Percentiles rank a stretch among this genome's conserved stretches.
Conservation (phyloP, 1,140 invertebrate genomes). For the Dysdera silvatica region DNA sequence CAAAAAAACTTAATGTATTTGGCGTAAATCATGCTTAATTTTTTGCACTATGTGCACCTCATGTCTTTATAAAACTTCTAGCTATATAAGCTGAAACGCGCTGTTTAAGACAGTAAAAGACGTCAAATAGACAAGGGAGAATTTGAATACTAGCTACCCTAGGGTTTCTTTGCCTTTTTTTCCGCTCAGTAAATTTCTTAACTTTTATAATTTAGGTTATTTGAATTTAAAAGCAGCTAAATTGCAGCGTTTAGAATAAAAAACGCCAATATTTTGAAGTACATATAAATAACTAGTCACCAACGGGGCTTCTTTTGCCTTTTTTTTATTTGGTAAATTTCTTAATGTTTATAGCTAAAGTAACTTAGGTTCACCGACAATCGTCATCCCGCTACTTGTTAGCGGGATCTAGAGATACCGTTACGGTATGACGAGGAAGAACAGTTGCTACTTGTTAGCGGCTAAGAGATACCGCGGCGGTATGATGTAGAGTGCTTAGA, state of each 20-base stretch:
- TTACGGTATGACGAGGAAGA: too few species aligned
- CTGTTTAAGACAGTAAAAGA: constrained; percentile 12
- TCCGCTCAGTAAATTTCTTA: constrained; percentile 18
- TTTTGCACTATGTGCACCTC: constrained; percentile 8
- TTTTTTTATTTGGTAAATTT: background rate
- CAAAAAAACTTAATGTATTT: too few species aligned
- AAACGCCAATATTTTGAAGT: constrained; percentile 8
- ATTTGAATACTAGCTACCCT: background rate
- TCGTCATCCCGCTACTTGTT: too few species aligned
- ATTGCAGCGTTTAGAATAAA: background rate
- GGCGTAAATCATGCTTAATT: constrained; percentile 8
- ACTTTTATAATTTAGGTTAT: background rate
- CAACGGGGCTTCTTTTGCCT: background rate
- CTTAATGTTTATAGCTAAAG: background rate
- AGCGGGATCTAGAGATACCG: too few species aligned
- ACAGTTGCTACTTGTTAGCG: too few species aligned
- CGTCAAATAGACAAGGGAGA: constrained; percentile 11
- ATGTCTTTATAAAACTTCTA: background rate
- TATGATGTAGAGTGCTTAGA: constrained; percentile 5
- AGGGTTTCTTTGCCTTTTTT: constrained; percentile 8
- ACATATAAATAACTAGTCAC: constrained; percentile 2
- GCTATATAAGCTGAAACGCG: background rate
- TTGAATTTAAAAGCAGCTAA: constrained; percentile 1
- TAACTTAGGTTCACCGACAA: too few species aligned
- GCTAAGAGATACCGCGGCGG: background rate